Conservation (phyloP, 2,888 invertebrate species). For the Caenorhabditis imperialis region DNA sequence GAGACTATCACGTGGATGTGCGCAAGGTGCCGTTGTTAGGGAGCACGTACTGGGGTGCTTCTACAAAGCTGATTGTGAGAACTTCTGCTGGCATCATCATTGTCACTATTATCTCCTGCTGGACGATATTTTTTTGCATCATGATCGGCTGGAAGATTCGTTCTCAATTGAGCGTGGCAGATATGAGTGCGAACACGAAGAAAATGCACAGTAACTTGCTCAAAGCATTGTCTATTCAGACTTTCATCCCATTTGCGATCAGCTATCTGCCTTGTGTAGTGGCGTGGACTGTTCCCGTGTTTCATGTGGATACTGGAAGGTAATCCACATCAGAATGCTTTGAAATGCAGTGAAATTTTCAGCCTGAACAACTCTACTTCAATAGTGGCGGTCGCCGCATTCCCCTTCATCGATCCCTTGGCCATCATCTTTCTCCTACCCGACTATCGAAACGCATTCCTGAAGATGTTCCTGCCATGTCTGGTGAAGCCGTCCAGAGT, state of each 20-base stretch:
- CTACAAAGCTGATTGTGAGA: slow-evolving; percentile 25
- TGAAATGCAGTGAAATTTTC: no score
- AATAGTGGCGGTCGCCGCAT: slow-evolving; percentile 38
- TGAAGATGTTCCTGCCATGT: slow-evolving; percentile 19
- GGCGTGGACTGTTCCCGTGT: slow-evolving; percentile 42
- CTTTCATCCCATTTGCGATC: slow-evolving; percentile 43
- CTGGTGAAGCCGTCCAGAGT: background rate
- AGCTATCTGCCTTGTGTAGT: slow-evolving; percentile 42
- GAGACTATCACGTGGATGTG: slow-evolving; percentile 30
- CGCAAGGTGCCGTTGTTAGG: slow-evolving; percentile 40
- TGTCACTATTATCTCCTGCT: slow-evolving; percentile 48
- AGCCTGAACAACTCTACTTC: slow-evolving; percentile 46
- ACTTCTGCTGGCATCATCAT: slow-evolving; percentile 39
- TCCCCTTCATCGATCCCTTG: slow-evolving; percentile 41
- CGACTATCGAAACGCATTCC: slow-evolving; percentile 33
- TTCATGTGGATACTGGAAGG: slow-evolving; percentile 41
- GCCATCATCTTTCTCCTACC: slow-evolving; percentile 39
- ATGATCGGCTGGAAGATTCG: slow-evolving; percentile 42
- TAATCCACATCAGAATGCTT: background rate
- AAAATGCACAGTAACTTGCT: slow-evolving; percentile 45
- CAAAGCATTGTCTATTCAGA: slow-evolving; percentile 43
- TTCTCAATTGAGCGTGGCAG: slow-evolving; percentile 26
- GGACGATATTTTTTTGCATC: slow-evolving; percentile 38
- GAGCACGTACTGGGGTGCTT: slow-evolving; percentile 45
- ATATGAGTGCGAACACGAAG: slow-evolving; percentile 39